These are phyloP conservation scores for Petrocephalus sullivani DNA, from an alignment of 2,797 vertebrate species.

Conservation along the genomic window DNA sequence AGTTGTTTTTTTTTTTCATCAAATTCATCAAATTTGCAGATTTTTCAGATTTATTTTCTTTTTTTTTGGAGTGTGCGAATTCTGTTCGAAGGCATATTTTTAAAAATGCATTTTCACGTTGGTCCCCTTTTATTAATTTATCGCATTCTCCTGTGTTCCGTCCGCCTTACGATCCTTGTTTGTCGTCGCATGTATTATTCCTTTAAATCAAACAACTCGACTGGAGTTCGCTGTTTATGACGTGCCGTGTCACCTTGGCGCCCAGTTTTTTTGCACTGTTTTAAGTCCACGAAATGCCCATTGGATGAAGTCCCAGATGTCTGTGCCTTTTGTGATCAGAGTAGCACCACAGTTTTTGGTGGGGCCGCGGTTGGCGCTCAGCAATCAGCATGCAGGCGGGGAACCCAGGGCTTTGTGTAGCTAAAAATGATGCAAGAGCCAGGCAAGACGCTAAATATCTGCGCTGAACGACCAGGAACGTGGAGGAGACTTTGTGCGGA, in stretches of 20 bases:
- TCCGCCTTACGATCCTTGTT: neutral
- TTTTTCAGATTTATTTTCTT: neutral
- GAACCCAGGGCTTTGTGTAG: conserved; percentile 36
- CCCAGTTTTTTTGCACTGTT: conserved; percentile 38
- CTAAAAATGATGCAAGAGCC: conserved; percentile 60
- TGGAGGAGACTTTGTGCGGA: neutral
- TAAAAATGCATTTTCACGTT: neutral
- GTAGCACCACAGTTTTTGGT: conserved; percentile 27
- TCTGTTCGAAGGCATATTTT: neutral
- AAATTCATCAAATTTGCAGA: neutral
- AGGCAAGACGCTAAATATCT: conserved; percentile 59
- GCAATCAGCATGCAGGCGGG: conserved; percentile 53
- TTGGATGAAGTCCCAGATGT: conserved; percentile 27
- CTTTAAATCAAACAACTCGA: neutral
- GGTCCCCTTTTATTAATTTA: neutral
- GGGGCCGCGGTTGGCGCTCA: conserved; percentile 43
- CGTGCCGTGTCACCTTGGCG: neutral
- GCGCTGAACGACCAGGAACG: conserved; percentile 55
- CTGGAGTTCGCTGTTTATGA: neutral
- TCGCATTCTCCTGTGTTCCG: neutral
- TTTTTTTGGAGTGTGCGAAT: neutral
- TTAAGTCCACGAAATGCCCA: conserved; percentile 23
- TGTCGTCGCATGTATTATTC: neutral
- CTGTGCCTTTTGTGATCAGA: conserved; percentile 35
- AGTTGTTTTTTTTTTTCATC: neutral